Evolutionary conservation across 2,888 invertebrate species (phyloP).

Genomic region (Antheraea yamamai): DNA sequence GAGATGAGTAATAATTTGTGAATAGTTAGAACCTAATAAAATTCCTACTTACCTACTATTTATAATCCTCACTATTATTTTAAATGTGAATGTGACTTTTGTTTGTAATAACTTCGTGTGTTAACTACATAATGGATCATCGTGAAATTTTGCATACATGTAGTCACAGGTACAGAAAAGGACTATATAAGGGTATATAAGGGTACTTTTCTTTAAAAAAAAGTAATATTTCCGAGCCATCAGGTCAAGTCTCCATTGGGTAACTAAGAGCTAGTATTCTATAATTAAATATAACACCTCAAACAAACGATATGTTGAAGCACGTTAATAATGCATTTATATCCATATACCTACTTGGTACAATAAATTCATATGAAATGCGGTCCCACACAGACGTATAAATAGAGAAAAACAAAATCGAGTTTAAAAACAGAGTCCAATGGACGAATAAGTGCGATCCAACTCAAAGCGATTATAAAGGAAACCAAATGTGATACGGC

Average conservation of each 20-base stretch:
- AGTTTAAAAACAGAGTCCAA: slow-evolving; percentile 22
- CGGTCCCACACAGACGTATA: slow-evolving; percentile 19
- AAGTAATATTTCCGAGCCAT: not conserved
- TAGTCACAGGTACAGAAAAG: too few species aligned
- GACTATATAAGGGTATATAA: too few species aligned
- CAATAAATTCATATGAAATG: slow-evolving; percentile 15
- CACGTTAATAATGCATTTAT: not conserved
- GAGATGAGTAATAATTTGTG: not conserved
- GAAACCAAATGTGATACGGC: slow-evolving; percentile 36
- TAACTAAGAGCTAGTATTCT: not conserved
- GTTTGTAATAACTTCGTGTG: too few species aligned
- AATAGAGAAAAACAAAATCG: slow-evolving; percentile 20
- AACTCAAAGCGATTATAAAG: slow-evolving; percentile 22
- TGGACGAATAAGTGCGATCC: slow-evolving; percentile 22
- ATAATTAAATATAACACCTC: not conserved
- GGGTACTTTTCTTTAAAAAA: too few species aligned
- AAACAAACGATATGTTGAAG: not conserved
- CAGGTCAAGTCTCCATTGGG: not conserved
- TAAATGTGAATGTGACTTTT: too few species aligned
- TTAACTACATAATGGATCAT: too few species aligned
- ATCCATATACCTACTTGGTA: not conserved
- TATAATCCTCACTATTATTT: too few species aligned
- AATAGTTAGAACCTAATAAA: too few species aligned
- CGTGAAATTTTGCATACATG: too few species aligned
- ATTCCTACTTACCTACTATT: too few species aligned